phyloP scores from a whole-genome alignment of 2,888 invertebrate species.

The Hirtodrosophila cameraria region DNA sequence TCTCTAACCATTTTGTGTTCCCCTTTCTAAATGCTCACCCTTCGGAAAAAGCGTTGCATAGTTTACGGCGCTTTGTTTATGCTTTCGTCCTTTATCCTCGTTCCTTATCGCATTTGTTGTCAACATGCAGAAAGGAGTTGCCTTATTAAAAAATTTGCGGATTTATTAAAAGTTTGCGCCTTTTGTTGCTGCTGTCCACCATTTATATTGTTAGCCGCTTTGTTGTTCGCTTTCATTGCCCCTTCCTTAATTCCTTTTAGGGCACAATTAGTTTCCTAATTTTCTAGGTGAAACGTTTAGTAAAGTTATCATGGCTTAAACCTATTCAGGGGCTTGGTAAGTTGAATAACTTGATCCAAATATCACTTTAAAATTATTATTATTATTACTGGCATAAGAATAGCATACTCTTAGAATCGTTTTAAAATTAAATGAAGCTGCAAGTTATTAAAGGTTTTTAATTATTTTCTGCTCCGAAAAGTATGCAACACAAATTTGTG shows the following conservation, averaged over 20 bases:
- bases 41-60: conserved; percentile 33
- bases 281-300: conserved; percentile 55
- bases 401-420: too few species aligned
- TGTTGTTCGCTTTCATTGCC: not conserved
- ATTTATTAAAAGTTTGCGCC: conserved; percentile 77
- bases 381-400: too few species aligned
- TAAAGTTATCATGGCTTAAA: conserved; percentile 22
- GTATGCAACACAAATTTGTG: too few species aligned
- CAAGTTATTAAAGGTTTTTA: too few species aligned
- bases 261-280: conserved; percentile 70
- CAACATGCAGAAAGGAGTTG: conserved; percentile 38
- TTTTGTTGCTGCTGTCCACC: conserved; percentile 48
- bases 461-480: too few species aligned
- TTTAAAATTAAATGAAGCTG: too few species aligned
- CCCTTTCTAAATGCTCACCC: not conserved
- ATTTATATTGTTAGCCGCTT: conserved; percentile 1
- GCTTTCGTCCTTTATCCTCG: conserved; percentile 27
- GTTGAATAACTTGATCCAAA: too few species aligned
- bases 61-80: conserved; percentile 68
- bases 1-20: not conserved
- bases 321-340: conserved; percentile 18
- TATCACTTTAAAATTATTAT: too few species aligned
- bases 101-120: conserved; percentile 42
- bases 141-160: conserved; percentile 76
- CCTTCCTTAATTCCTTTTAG: not conserved